A percentile compares a stretch with the other conserved stretches of the same genome.
Conservation (phyloP, 2,113 vertebrate species). For the Microcebus murinus region DNA sequence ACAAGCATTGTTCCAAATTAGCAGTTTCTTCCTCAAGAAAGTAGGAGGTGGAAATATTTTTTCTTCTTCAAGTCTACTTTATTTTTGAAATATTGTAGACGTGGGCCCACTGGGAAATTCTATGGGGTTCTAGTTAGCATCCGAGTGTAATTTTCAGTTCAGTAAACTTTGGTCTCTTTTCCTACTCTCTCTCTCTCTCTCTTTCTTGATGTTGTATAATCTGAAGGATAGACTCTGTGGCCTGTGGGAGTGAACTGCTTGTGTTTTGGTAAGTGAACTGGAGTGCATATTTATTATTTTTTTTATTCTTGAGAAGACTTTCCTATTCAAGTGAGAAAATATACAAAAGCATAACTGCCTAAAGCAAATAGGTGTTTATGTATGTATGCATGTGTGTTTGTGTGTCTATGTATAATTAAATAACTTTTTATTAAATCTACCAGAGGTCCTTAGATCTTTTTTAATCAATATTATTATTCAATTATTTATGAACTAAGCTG, state of each 20-base stretch:
- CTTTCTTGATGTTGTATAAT: neutral
- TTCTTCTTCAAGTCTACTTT: slow-evolving; percentile 9
- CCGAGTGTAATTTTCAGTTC: slow-evolving; percentile 65
- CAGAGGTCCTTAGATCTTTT: slow-evolving; percentile 25
- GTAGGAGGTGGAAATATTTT: neutral
- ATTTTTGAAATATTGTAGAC: slow-evolving; percentile 46
- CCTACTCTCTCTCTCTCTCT: neutral
- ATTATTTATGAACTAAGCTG: slow-evolving; percentile 74
- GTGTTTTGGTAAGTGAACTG: slow-evolving; percentile 28
- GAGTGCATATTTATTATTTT: neutral
- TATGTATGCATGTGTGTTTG: neutral
- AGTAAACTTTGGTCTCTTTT: slow-evolving; percentile 46
- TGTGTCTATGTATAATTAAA: slow-evolving; percentile 56
- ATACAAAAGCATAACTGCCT: neutral
- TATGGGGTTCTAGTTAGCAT: slow-evolving; percentile 48
- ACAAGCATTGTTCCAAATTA: neutral
- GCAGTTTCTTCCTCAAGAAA: neutral
- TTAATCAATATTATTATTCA: slow-evolving; percentile 63
- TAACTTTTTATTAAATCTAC: slow-evolving; percentile 61
- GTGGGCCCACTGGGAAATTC: slow-evolving; percentile 51
- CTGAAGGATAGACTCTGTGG: neutral
- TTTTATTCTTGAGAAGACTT: neutral
- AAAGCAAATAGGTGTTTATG: neutral
- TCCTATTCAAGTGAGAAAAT: neutral
- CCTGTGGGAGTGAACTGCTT: slow-evolving; percentile 25